These are phyloP conservation scores for Notarius quadriscutis DNA, from an alignment of 2,113 vertebrate species.

Conservation along the genomic window DNA sequence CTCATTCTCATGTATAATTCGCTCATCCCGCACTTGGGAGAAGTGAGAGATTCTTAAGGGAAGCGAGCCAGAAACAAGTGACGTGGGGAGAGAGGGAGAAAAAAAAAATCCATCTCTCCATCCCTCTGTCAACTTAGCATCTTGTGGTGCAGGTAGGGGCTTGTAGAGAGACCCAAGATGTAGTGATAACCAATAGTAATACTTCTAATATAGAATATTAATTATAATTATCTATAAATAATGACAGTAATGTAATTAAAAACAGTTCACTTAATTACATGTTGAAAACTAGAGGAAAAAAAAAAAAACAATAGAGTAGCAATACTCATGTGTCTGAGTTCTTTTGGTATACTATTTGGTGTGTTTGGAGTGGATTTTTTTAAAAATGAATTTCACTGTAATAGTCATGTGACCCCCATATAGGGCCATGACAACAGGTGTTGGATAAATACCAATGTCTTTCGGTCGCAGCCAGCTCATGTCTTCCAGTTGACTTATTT, in stretches of 20 bases:
- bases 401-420: slow-evolving; percentile 40
- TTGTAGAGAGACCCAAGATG: slow-evolving; percentile 50
- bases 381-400: slow-evolving; percentile 50
- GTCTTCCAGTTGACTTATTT: slow-evolving; percentile 67
- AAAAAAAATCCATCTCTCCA: slow-evolving; percentile 48
- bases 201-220: slow-evolving; percentile 57
- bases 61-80: neutral
- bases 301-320: slow-evolving; percentile 60
- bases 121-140: slow-evolving; percentile 59
- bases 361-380: slow-evolving; percentile 48
- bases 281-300: slow-evolving; percentile 53
- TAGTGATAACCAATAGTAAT: slow-evolving; percentile 65
- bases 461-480: slow-evolving; percentile 56
- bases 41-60: neutral
- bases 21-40: slow-evolving; percentile 1
- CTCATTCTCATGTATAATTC: slow-evolving; percentile 40
- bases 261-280: slow-evolving; percentile 64
- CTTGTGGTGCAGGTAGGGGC: slow-evolving; percentile 49
- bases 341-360: slow-evolving; percentile 55
- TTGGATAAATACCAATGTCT: slow-evolving; percentile 32
- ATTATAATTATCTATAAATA: slow-evolving; percentile 52
- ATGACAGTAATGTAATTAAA: slow-evolving; percentile 44
- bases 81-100: neutral
- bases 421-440: slow-evolving; percentile 14
- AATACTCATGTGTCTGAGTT: slow-evolving; percentile 64